Conservation (phyloP, 1,140 invertebrate genomes). For the Vanessa tameamea region DNA sequence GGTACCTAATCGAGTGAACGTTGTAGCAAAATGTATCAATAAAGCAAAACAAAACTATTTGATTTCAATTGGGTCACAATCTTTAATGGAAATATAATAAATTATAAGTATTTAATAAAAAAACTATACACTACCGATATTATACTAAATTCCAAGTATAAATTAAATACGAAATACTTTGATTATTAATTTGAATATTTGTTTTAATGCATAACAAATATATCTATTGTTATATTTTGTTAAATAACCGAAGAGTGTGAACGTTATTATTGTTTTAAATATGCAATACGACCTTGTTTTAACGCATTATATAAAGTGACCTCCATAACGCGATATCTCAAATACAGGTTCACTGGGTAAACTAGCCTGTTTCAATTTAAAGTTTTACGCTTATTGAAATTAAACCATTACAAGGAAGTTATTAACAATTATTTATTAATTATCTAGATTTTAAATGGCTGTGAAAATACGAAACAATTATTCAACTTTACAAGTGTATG, state of each 20-base stretch:
- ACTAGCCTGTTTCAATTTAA: not conserved
- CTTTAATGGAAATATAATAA: too few relatives aligned
- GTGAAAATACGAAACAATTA: conserved; percentile 3
- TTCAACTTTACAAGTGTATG: not conserved
- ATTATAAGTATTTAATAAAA: too few relatives aligned
- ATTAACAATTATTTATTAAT: not conserved
- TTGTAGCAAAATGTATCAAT: too few relatives aligned
- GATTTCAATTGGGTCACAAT: too few relatives aligned
- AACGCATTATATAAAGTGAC: not conserved
- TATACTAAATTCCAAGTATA: too few relatives aligned
- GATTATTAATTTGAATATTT: too few relatives aligned
- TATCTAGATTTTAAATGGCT: not conserved
- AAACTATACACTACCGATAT: too few relatives aligned
- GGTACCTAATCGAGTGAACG: not conserved
- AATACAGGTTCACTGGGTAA: conserved; percentile 5
- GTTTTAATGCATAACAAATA: too few relatives aligned
- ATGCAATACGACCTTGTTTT: conserved; percentile 1
- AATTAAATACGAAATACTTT: too few relatives aligned
- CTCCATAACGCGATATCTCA: not conserved
- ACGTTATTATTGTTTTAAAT: conserved; percentile 7
- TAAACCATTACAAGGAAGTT: not conserved
- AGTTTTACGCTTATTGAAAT: not conserved
- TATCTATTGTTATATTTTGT: too few relatives aligned
- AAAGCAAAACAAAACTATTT: too few relatives aligned
- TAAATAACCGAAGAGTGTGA: not conserved